A percentile compares a stretch with the other conserved stretches of the same genome.
Evolutionary conservation across 2,888 invertebrate species (phyloP).

Genomic region (Conomelus anceps): DNA sequence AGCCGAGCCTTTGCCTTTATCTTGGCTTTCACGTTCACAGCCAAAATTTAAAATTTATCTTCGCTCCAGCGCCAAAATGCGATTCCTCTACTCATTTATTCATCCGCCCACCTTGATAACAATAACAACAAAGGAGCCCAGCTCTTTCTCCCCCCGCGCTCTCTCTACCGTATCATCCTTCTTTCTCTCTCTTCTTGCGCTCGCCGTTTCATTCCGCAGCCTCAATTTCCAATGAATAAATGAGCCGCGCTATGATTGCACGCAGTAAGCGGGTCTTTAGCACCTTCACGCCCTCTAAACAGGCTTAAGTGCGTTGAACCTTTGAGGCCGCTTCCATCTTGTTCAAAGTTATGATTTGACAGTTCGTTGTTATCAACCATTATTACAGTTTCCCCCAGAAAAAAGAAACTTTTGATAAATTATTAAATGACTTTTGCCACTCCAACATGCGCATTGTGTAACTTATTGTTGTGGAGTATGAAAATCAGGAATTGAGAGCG

Average conservation of each 20-base stretch:
- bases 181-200: neutral
- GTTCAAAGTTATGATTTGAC: neutral
- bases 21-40: neutral
- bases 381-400: neutral
- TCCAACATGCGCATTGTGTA: neutral
- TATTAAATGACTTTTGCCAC: neutral
- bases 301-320: neutral
- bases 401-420: neutral
- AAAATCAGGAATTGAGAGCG: too few relatives aligned
- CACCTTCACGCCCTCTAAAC: neutral
- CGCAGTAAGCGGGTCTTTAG: neutral
- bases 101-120: neutral
- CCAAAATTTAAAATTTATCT: neutral
- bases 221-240: neutral
- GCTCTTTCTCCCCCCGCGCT: slow-evolving; percentile 14
- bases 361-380: neutral
- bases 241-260: neutral
- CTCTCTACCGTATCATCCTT: too few relatives aligned
- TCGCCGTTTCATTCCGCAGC: neutral
- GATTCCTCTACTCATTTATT: neutral
- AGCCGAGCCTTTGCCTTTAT: neutral
- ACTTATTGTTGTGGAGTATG: too few relatives aligned
- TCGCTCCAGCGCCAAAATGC: neutral
- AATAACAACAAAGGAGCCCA: slow-evolving; percentile 17
- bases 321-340: neutral